A percentile compares a stretch with the other conserved stretches of the same genome.
phyloP scores from a whole-genome alignment of 2,888 invertebrate species.

The Drosophila flavopinicola region DNA sequence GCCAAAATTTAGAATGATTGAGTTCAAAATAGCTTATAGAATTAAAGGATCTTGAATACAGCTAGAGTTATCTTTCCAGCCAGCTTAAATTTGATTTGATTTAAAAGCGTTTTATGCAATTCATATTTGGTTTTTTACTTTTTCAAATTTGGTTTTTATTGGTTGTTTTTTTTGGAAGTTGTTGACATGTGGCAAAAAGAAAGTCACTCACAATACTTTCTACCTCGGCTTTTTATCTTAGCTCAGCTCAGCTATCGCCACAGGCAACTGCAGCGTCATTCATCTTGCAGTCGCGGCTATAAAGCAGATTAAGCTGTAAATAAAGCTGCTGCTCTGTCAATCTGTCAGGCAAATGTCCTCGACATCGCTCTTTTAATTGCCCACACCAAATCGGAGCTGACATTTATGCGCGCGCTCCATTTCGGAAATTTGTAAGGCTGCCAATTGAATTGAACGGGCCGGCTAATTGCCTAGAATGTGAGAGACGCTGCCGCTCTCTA shows the following conservation, averaged over 20 bases:
- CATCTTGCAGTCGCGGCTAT: slow-evolving; percentile 62
- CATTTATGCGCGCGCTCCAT: slow-evolving; percentile 80
- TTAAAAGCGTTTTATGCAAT: slow-evolving; percentile 31
- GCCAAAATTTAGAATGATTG: too few species aligned
- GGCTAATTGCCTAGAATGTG: slow-evolving; percentile 72
- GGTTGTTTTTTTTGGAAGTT: slow-evolving; percentile 22
- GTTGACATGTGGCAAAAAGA: slow-evolving; percentile 58
- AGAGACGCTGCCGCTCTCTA: slow-evolving; percentile 35
- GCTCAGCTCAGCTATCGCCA: slow-evolving; percentile 64
- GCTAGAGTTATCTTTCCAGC: neutral
- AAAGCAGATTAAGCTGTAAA: slow-evolving; percentile 76
- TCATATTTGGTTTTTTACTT: slow-evolving; percentile 17
- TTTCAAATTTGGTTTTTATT: neutral
- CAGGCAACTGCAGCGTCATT: slow-evolving; percentile 62
- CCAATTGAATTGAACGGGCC: slow-evolving; percentile 44
- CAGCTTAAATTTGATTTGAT: too few species aligned
- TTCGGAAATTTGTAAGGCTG: slow-evolving; percentile 53
- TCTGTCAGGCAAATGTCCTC: slow-evolving; percentile 53
- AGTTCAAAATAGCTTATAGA: too few species aligned
- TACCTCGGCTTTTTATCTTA: slow-evolving; percentile 40
- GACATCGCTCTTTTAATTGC: slow-evolving; percentile 69
- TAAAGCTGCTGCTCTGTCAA: slow-evolving; percentile 68
- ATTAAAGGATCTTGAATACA: neutral
- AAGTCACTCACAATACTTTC: slow-evolving; percentile 71
- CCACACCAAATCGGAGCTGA: slow-evolving; percentile 68